Percentiles rank a stretch among this genome's conserved stretches.
phyloP scores from a whole-genome alignment of 2,113 vertebrate species.

The Xiphias gladius region DNA sequence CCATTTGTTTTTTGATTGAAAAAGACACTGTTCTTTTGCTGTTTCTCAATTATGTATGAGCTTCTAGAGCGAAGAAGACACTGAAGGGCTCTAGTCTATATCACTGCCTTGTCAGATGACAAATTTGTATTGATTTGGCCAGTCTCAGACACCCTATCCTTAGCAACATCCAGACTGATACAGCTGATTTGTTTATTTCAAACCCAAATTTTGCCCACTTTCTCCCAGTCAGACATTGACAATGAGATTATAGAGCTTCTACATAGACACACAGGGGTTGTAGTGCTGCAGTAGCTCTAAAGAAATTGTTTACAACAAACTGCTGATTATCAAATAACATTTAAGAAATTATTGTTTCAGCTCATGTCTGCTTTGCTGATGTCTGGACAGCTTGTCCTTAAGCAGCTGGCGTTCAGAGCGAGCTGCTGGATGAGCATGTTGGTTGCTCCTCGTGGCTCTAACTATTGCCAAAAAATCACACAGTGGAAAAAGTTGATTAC shows the following conservation, averaged over 20 bases:
- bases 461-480: no score
- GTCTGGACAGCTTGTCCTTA: conserved; percentile 13
- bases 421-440: conserved; percentile 5
- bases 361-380: not conserved
- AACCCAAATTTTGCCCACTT: not conserved
- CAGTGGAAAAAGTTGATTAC: no score
- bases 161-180: conserved; percentile 1
- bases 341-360: conserved; percentile 28
- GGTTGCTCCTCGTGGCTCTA: no score
- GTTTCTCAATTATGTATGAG: not conserved
- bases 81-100: not conserved
- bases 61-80: not conserved
- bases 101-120: not conserved
- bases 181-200: not conserved
- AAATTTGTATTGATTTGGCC: not conserved
- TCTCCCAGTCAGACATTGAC: not conserved
- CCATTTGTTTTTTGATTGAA: conserved; percentile 1
- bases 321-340: conserved; percentile 28
- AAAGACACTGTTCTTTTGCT: not conserved
- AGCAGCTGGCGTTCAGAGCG: conserved; percentile 34
- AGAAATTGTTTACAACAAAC: conserved; percentile 8
- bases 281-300: not conserved
- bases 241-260: conserved; percentile 6
- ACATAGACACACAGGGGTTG: not conserved
- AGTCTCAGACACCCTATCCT: not conserved